Evolutionary conservation across 2,113 vertebrate genomes (phyloP).

Genomic region (Riparia riparia): DNA sequence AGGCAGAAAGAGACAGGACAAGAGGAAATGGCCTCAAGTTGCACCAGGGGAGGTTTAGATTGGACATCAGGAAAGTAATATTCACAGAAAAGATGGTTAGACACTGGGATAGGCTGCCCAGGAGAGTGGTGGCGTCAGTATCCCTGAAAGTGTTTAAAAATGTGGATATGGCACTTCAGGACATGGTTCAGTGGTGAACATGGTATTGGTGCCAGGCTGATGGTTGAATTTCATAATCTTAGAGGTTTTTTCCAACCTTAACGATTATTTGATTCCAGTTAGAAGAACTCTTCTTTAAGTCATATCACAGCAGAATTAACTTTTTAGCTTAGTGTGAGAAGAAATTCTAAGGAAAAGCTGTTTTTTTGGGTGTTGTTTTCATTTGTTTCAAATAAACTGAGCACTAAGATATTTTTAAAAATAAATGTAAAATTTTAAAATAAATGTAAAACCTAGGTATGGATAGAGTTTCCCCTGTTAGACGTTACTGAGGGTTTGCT

Average conservation of each 20-base stretch:
- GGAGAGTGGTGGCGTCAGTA: not conserved
- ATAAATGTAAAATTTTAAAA: not conserved
- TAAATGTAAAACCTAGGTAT: not conserved
- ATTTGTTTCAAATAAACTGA: not conserved
- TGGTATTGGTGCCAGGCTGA: not conserved
- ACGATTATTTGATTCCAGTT: not conserved
- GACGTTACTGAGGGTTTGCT: not conserved
- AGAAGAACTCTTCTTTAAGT: not conserved
- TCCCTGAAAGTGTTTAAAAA: not conserved
- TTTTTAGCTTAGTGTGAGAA: not conserved
- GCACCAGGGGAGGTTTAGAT: not conserved
- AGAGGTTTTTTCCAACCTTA: not conserved
- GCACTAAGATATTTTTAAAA: not conserved
- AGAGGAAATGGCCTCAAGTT: not conserved
- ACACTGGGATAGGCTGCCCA: not conserved
- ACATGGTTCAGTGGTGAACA: not conserved
- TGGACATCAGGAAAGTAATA: not conserved
- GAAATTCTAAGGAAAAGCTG: not conserved
- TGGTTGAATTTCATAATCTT: not conserved
- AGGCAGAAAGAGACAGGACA: not conserved
- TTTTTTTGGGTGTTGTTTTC: rapidly evolving
- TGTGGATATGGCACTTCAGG: not conserved
- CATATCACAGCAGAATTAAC: rapidly evolving
- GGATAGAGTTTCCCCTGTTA: not conserved
- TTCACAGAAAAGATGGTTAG: not conserved